Evolutionary conservation across 2,888 invertebrate genomes (phyloP), one percentile per base, ranked within the genome.

Genomic region (Agonopterix heracliana): DNA sequence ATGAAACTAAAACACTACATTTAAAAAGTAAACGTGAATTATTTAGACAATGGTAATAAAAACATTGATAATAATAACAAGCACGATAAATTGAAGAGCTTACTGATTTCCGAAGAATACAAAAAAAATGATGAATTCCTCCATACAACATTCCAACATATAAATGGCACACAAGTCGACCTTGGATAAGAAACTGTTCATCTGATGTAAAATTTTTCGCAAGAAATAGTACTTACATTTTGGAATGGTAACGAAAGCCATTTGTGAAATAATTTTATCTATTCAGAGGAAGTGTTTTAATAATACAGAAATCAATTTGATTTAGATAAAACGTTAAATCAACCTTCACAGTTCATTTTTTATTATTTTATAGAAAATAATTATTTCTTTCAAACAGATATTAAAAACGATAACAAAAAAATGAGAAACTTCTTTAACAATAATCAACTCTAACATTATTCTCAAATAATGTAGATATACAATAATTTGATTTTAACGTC

Each of bases 81-180:
- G 26, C 7, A 26, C 5, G 7, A 7, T 26, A 26, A 26, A 26
- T 26, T 26, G 26, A 26, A 26, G 26, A 26, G 26, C 26, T 26
- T 26, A 26, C 2, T 26, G 26, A 26, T 26, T 26, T 26, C 26
- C 26, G 7, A 26, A 26, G 26, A 26, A 26, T 26, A 26, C 26
- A 26, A 5, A 5, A 26, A 26, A 3, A 3, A 3, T 17, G n/a
- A 3, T 26, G 26, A 26, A 26, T 26, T 26, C 26, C 26, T 26
- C 26, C 26, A 7, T 26, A 26, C 7, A 26, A 38, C 38, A 38
- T 38, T 38, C 11, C 41, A 46, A 55, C 56, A 55, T 53, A 63
- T 26, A 67, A 74, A 76, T 79, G 79, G 77, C 77, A 79, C 74
- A 55, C 62, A 68, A 71, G 63, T 70, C 58, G 54, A 68, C 62